Evolutionary conservation across 1,140 invertebrate genomes (phyloP).

Genomic region (Drosophila subpulchrella): DNA sequence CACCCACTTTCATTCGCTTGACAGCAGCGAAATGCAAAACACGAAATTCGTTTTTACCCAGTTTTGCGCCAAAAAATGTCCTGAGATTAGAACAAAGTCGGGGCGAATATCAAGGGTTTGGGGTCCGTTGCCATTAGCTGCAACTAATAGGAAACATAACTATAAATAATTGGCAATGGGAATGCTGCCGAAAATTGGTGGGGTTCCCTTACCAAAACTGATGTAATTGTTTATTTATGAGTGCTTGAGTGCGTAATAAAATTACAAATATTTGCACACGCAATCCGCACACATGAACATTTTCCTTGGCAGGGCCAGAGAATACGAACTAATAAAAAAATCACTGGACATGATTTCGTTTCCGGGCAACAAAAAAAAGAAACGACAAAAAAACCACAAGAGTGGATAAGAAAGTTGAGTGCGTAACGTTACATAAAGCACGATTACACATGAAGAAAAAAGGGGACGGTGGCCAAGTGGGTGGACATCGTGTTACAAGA

Average conservation of each 20-base stretch:
- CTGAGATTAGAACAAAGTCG: slow-evolving; percentile 35
- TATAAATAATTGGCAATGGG: slow-evolving; percentile 76
- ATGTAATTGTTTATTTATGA: slow-evolving; percentile 83
- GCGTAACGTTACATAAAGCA: slow-evolving; percentile 84
- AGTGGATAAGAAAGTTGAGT: slow-evolving; percentile 63
- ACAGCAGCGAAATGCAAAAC: slow-evolving; percentile 59
- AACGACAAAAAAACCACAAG: slow-evolving; percentile 18
- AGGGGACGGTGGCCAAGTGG: slow-evolving; percentile 1
- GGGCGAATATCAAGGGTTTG: not conserved
- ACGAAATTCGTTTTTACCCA: slow-evolving; percentile 68
- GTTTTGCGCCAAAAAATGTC: slow-evolving; percentile 33
- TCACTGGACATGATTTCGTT: slow-evolving; percentile 71
- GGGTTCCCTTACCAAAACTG: slow-evolving; percentile 4
- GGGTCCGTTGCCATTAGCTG: slow-evolving; percentile 39
- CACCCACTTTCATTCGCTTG: slow-evolving; percentile 9
- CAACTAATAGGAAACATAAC: slow-evolving; percentile 72
- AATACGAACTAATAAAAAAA: slow-evolving; percentile 62
- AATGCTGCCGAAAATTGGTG: slow-evolving; percentile 33
- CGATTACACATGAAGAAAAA: slow-evolving; percentile 62
- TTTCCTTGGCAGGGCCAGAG: not conserved
- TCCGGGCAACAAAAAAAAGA: slow-evolving; percentile 26
- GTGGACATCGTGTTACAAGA: slow-evolving; percentile 58
- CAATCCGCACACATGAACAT: slow-evolving; percentile 29
- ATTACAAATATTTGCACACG: slow-evolving; percentile 83
- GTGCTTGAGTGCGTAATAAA: slow-evolving; percentile 81